These are phyloP conservation scores for Chalcis sispes DNA, from an alignment of 2,888 invertebrate species.

Conservation along the genomic window DNA sequence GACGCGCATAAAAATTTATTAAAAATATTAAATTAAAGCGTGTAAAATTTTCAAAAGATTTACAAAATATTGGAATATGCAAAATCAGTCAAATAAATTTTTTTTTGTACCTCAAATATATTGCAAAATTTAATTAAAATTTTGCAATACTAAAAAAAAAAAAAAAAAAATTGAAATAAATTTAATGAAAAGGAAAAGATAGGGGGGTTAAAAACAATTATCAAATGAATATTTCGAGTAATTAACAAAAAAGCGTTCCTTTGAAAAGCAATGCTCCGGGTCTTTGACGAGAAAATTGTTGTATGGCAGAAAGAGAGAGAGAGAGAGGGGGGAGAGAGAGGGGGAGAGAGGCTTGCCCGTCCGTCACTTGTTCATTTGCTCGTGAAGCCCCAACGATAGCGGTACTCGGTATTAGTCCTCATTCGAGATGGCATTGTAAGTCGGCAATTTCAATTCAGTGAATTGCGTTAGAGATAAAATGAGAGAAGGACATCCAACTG, in stretches of 20 bases:
- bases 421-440: constrained; percentile 17
- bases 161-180: neutral
- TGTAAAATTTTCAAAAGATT: neutral
- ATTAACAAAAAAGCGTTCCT: constrained; percentile 17
- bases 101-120: no score
- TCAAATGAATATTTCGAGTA: neutral
- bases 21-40: no score
- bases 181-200: neutral
- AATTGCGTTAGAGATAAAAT: constrained; percentile 34
- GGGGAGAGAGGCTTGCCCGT: neutral
- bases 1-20: no score
- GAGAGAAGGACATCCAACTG: neutral
- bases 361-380: constrained; percentile 39
- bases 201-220: no score
- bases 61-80: neutral
- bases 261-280: neutral
- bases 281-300: constrained; percentile 20
- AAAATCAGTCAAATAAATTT: no score
- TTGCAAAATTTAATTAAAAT: no score
- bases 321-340: neutral
- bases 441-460: constrained; percentile 36
- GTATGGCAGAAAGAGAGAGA: neutral
- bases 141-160: no score
- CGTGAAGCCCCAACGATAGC: constrained; percentile 23
- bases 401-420: constrained; percentile 24